Conservation (phyloP, 64 coral and sea anemone genomes). For the Montipora sp. region DNA sequence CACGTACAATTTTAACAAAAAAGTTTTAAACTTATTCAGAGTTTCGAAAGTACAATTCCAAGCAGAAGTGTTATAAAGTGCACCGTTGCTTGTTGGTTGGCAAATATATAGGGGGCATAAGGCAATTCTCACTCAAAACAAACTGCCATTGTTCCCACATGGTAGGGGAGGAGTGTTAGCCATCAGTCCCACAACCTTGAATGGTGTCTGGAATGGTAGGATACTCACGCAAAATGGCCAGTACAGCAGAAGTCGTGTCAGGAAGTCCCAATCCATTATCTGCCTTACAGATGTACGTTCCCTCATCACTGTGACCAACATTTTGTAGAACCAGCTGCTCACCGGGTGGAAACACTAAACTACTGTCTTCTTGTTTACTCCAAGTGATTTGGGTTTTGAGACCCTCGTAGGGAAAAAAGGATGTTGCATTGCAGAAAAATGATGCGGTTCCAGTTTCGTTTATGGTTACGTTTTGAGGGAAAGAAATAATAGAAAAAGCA, state of each 20-base stretch:
- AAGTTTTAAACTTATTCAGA: no score
- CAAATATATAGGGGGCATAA: no score
- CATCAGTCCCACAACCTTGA: no score
- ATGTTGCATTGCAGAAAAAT: conserved; percentile 50
- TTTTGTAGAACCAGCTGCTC: conserved; percentile 18
- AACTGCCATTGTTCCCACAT: no score
- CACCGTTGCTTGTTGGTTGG: no score
- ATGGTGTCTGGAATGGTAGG: neutral
- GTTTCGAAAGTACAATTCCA: no score
- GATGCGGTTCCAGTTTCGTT: conserved; percentile 34
- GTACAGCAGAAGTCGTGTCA: conserved; percentile 42
- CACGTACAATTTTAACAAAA: no score
- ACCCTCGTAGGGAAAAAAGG: neutral
- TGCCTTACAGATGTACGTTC: conserved; percentile 54
- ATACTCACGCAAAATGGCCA: conserved; percentile 47
- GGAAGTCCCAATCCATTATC: conserved; percentile 33
- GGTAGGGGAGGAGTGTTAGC: no score
- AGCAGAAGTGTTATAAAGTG: no score
- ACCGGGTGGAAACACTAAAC: neutral
- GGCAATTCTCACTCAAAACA: no score
- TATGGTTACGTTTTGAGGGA: conserved; percentile 29
- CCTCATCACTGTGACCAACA: conserved; percentile 11
- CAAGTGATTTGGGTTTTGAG: neutral
- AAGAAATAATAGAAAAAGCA: conserved; percentile 25
- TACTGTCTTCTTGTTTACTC: conserved; percentile 36